Evolutionary conservation across 2,888 invertebrate genomes (phyloP), one percentile per base, ranked within the genome.

Genomic region (Chloroclysta siterata): DNA sequence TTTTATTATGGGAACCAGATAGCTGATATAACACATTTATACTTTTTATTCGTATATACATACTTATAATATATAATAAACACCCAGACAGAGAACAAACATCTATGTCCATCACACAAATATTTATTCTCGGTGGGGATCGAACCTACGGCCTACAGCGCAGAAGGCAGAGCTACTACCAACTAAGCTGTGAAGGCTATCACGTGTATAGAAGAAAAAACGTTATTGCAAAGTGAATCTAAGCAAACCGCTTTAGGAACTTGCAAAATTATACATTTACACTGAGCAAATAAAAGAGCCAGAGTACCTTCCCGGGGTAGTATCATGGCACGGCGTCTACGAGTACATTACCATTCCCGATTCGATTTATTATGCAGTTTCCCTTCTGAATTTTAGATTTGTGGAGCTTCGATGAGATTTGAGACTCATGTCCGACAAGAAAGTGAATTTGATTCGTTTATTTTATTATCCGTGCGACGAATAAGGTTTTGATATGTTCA

Each of bases 341-440:
- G 65, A 65, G 70, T 64, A 72, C 69, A 73, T 75, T 73, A 76
- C 72, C 68, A 74, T 72, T 76, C 65, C 66, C 67, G 64, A 79
- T 76, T 73, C 72, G 70, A 76, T 80, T 77, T 79, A 77, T 78
- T 82, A 80, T 82, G 80, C 78, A 77, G 69, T 74, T 73, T 71
- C 70, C 66, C 70, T 68, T 69, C 72, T 74, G 81, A 78, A 79
- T 79, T 79, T 76, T 72, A 77, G 76, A 81, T 80, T 75, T 72
- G 68, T 68, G 63, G 55, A 66, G 70, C 68, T 65, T 63, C 61
- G 61, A 60, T 55, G 69, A 66, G 72, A 72, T 72, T 70, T 72
- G 69, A 66, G 71, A 66, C 69, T 73, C 71, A 71, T 67, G 72
- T 67, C 65, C 67, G 66, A 72, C 71, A 65, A 69, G 65, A 71